Conservation (phyloP, 2,888 invertebrate genomes). For the Leptarthrus brevirostris region DNA sequence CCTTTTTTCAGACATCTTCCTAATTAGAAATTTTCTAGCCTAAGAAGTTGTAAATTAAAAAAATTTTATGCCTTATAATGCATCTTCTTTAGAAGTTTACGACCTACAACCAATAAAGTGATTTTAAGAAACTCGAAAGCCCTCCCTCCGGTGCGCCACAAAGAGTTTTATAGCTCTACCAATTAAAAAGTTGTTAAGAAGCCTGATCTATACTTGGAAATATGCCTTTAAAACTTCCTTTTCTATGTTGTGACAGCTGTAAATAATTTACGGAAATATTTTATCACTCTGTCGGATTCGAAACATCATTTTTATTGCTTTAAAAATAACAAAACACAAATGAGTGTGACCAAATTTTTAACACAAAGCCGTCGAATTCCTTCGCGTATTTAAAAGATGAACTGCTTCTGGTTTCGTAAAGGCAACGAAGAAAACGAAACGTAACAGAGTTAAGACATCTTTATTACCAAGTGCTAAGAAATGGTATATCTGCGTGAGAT, state of each 20-base stretch:
- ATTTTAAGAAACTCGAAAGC: neutral
- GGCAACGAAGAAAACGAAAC: neutral
- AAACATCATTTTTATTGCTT: constrained; percentile 23
- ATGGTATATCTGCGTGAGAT: neutral
- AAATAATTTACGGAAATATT: constrained; percentile 39
- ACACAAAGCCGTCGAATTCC: too few species aligned
- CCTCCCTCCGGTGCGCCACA: neutral
- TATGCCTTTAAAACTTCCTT: neutral
- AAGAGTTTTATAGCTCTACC: neutral
- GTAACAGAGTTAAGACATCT: neutral
- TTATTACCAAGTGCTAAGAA: neutral
- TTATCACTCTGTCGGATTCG: neutral
- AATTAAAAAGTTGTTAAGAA: constrained; percentile 10
- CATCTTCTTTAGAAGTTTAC: neutral
- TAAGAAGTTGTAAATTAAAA: neutral
- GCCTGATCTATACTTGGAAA: neutral
- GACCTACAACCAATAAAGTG: neutral
- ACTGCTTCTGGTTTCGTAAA: neutral
- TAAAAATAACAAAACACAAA: constrained; percentile 9
- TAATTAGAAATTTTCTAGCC: too few species aligned
- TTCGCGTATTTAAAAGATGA: too few species aligned
- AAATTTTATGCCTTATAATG: neutral
- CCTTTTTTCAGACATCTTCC: too few species aligned
- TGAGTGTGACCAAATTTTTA: too few species aligned
- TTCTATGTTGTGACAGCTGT: constrained; percentile 40